A percentile compares a stretch with the other conserved stretches of the same genome.
These are phyloP conservation scores for Acomys russatus DNA, from an alignment of 2,797 vertebrate genomes.

Conservation along the genomic window DNA sequence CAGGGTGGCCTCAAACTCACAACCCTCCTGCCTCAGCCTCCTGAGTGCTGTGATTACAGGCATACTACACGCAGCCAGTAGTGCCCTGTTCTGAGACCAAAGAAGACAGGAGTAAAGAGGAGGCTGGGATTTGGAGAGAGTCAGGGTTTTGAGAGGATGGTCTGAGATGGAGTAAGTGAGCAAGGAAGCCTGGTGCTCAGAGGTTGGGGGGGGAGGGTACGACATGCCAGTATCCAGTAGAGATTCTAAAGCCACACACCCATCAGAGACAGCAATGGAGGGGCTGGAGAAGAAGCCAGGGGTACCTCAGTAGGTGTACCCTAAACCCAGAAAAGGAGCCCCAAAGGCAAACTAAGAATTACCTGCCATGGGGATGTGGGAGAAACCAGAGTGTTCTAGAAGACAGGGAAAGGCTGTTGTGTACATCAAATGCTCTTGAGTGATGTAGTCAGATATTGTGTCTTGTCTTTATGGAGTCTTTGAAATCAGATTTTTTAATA, in stretches of 20 bases:
- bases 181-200: not conserved
- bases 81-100: not conserved
- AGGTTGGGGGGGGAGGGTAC: not conserved
- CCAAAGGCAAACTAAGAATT: not conserved
- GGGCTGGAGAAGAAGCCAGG: not conserved
- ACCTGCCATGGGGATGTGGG: not conserved
- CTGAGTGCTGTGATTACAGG: not conserved
- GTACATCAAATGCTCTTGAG: slow-evolving; percentile 3
- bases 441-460: not conserved
- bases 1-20: not conserved
- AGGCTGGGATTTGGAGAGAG: not conserved
- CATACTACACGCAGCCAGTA: not conserved
- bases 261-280: not conserved
- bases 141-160: not conserved
- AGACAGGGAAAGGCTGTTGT: not conserved
- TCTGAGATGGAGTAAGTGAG: not conserved
- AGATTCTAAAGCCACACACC: not conserved
- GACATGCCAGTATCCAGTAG: not conserved
- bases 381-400: not conserved
- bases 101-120: not conserved
- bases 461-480: slow-evolving; percentile 15
- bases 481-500: slow-evolving; percentile 56
- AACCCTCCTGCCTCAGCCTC: not conserved
- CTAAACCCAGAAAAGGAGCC: not conserved
- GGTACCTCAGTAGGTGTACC: not conserved